Evolutionary conservation across 2,113 vertebrate species (phyloP).

Genomic region (Chlamydotis undulata): DNA sequence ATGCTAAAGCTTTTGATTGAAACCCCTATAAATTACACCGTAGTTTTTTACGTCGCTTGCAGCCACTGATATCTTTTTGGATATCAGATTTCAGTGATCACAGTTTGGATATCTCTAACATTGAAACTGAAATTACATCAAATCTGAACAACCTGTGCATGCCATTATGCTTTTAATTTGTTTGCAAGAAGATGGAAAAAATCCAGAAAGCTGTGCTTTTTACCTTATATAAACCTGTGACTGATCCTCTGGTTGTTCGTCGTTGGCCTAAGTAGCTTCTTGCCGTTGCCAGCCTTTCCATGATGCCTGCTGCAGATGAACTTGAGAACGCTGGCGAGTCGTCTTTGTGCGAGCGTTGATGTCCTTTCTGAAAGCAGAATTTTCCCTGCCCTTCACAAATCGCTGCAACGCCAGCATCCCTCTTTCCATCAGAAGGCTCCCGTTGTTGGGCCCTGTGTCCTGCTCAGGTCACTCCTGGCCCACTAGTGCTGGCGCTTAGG

Average conservation of each 20-base stretch:
- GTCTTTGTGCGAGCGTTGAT: background rate
- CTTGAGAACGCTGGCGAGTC: background rate
- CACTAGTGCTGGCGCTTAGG: background rate
- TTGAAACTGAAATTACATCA: background rate
- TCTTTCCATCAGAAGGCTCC: background rate
- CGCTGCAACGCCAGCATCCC: background rate
- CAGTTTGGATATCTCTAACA: background rate
- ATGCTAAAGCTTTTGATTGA: background rate
- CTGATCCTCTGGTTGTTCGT: background rate
- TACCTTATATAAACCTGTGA: background rate
- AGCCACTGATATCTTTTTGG: background rate
- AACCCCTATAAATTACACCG: accelerated
- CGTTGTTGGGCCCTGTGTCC: background rate
- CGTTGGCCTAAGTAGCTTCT: too few species aligned
- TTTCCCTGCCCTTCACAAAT: background rate
- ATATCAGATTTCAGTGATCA: background rate
- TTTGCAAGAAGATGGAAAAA: background rate
- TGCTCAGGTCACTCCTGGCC: accelerated
- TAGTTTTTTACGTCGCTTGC: background rate
- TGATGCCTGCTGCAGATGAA: conserved; percentile 5
- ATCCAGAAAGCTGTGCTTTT: background rate
- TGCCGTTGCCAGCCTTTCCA: too few species aligned
- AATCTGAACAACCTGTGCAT: background rate
- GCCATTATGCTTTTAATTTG: background rate
- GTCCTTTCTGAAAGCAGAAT: background rate